Evolutionary conservation across 2,113 vertebrate genomes (phyloP).

Genomic region (Oncorhynchus kisutch): DNA sequence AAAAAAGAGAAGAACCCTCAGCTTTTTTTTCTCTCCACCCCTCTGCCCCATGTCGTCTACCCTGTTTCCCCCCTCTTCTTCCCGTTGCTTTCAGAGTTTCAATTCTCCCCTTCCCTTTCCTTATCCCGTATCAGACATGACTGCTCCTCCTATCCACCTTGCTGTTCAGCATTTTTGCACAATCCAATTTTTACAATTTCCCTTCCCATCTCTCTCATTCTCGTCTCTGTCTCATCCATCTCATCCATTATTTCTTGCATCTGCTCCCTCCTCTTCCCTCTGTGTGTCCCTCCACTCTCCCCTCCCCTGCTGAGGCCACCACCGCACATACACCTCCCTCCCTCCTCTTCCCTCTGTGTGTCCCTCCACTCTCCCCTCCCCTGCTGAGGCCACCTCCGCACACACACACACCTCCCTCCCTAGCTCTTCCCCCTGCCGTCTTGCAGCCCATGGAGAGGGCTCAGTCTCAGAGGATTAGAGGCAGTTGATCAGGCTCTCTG

Average conservation of each 20-base stretch:
- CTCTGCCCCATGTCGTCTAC: constrained; percentile 20
- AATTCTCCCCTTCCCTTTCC: background rate
- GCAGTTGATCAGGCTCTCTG: constrained; percentile 66
- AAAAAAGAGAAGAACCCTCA: constrained; percentile 35
- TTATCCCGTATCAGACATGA: constrained; percentile 20
- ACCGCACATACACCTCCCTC: no score
- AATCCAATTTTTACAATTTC: constrained; percentile 50
- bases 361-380: background rate
- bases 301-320: no score
- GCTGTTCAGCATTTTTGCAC: constrained; percentile 37
- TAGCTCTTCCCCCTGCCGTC: background rate
- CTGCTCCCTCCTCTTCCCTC: constrained; percentile 37
- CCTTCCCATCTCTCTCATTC: constrained; percentile 43
- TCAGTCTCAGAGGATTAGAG: constrained; percentile 65
- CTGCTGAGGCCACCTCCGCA: no score
- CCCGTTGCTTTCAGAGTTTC: constrained; percentile 6
- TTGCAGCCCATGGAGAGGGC: constrained; percentile 51
- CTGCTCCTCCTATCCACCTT: constrained; percentile 7
- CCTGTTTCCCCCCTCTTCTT: constrained; percentile 21
- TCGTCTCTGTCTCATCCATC: constrained; percentile 42
- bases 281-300: constrained; percentile 18
- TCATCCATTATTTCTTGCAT: constrained; percentile 44
- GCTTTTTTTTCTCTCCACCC: constrained; percentile 7
- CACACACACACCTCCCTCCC: no score
- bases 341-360: constrained; percentile 19